Conservation (phyloP, 2,797 vertebrate species). For the Synanceia verrucosa region DNA sequence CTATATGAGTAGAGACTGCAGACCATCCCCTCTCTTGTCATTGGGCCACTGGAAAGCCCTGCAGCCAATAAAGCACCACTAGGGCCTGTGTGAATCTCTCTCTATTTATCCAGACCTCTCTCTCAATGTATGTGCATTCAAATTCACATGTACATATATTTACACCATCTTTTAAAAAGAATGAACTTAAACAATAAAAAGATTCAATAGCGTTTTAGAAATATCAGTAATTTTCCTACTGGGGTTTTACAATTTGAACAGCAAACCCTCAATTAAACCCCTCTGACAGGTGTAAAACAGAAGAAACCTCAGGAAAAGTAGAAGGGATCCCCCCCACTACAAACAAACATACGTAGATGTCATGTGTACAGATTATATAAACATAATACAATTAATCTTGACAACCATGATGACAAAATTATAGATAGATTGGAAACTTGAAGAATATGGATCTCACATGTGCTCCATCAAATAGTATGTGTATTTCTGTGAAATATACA, state of each 20-base stretch:
- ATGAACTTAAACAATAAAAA: not conserved
- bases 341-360: not conserved
- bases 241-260: not conserved
- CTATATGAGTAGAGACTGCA: slow-evolving; percentile 67
- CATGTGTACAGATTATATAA: not conserved
- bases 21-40: slow-evolving; percentile 54
- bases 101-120: slow-evolving; percentile 1
- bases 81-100: slow-evolving; percentile 24
- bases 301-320: not conserved
- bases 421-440: not conserved
- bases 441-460: not conserved
- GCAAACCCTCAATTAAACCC: not conserved
- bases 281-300: not conserved
- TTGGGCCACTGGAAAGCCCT: slow-evolving; percentile 51
- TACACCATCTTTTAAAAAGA: not conserved
- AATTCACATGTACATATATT: not conserved
- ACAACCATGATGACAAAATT: not conserved
- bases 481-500: not conserved
- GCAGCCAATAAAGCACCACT: slow-evolving; percentile 68
- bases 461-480: too few species aligned
- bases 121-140: slow-evolving; percentile 5
- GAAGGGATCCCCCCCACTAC: not conserved
- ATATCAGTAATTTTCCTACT: not conserved
- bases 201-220: not conserved
- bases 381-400: not conserved